Percentiles rank a stretch among this genome's conserved stretches.
phyloP scores from a whole-genome alignment of 2,888 invertebrate species.

The Stenchaetothrips biformis region DNA sequence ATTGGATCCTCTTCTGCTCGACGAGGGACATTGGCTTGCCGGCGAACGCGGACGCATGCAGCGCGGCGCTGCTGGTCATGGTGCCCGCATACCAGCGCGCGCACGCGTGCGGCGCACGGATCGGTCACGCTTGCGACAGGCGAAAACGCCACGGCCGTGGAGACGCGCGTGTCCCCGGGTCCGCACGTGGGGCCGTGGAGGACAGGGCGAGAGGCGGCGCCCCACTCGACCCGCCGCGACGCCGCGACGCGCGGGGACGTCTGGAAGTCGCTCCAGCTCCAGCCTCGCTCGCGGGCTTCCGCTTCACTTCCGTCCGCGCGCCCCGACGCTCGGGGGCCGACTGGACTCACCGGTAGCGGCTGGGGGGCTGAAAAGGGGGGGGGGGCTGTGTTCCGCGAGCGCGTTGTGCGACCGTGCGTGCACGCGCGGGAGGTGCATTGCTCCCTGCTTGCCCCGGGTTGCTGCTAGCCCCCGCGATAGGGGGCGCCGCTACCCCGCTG shows the following conservation, averaged over 20 bases:
- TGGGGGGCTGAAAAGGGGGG: not conserved
- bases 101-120: not conserved
- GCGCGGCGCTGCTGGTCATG: not conserved
- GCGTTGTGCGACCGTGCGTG: too few species aligned
- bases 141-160: too few species aligned
- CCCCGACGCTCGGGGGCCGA: slow-evolving; percentile 3
- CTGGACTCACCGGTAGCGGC: not conserved
- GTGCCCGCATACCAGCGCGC: not conserved
- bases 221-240: not conserved
- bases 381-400: not conserved
- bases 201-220: not conserved
- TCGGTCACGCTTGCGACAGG: too few species aligned
- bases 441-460: too few species aligned
- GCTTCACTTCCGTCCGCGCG: not conserved
- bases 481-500: too few species aligned
- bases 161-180: too few species aligned
- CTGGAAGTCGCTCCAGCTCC: not conserved
- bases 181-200: not conserved
- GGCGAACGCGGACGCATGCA: not conserved
- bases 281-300: not conserved
- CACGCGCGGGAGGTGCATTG: too few species aligned
- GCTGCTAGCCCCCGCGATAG: too few species aligned
- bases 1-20: slow-evolving; percentile 86
- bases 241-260: not conserved
- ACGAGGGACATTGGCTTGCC: slow-evolving; percentile 55